Base-by-base conservation (phyloP, 2,113 vertebrate genomes). In the Chionis minor region DNA sequence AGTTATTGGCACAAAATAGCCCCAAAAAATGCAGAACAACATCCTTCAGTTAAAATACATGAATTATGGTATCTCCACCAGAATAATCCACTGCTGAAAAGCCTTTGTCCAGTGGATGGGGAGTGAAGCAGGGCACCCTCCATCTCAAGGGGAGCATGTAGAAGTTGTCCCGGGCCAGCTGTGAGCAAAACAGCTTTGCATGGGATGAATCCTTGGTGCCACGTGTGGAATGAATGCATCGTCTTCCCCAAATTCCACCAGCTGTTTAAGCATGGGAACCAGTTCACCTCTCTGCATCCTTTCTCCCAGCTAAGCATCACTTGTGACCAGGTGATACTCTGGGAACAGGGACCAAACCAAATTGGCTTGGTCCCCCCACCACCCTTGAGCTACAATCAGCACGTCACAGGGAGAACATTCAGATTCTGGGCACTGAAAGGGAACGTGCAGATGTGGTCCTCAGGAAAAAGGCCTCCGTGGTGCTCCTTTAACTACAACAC, bases 371-470 rank as follows among this genome's bases (percentile, higher is more conserved):
- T 65, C 63, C 45, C 73, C 12, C 30, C 14, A 7, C 33, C 0
- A 0, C 18, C 44, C 35, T 49, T 49, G 45, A 0, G 0, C 55
- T 27, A 44, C 12, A 51, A 89, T 58, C 55, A 80, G 33, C 62
- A 56, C 19, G 33, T 35, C 27, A 35, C 45, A 78, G 26, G 28
- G 18, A 32, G 30, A 81, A 6, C 15, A 16, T 32, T 28, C 55
- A 27, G 15, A 20, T 23, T 8, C 63, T 72, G 32, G 35, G 38
- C 18, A 10, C 35, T 52, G 24, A 74, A 80, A 63, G 40, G 24
- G 44, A 49, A 49, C 0, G 0, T 8, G 40, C 14, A 65, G 40
- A 35, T 0, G 0, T 10, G 18, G 26, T 9, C 56, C 49, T 9
- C 3, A 55, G 21, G 4, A 13, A 1, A 56, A 56, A 77, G 67